phyloP scores from a whole-genome alignment of 2,797 vertebrate genomes.

The Ataeniobius toweri region DNA sequence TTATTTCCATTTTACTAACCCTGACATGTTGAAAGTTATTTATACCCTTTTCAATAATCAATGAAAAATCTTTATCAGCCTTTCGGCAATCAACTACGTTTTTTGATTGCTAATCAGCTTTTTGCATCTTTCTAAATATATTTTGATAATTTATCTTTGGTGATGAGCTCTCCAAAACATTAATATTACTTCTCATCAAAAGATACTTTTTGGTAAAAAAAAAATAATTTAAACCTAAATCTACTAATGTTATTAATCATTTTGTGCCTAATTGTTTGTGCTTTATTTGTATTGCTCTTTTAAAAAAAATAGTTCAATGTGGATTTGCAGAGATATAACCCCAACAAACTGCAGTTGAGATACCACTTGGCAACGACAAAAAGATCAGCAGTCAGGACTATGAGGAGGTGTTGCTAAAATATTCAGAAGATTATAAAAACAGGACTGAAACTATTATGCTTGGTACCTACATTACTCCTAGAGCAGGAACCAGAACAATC shows the following conservation, averaged over 20 bases:
- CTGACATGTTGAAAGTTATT: not conserved
- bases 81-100: not conserved
- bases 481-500: too few species aligned
- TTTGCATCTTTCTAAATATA: not conserved
- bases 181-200: not conserved
- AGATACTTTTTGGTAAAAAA: not conserved
- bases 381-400: not conserved
- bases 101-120: not conserved
- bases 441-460: not conserved
- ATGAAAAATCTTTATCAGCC: not conserved
- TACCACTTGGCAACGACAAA: not conserved
- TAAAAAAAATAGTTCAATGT: not conserved
- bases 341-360: not conserved
- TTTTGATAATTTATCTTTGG: not conserved
- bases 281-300: not conserved
- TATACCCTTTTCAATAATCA: not conserved
- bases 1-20: not conserved
- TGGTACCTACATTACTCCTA: not conserved
- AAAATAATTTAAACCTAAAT: not conserved
- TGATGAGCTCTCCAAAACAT: not conserved
- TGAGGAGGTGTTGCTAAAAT: not conserved
- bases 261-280: not conserved
- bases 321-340: not conserved
- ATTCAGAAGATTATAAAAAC: not conserved
- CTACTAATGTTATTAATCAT: not conserved